Base-by-base conservation (phyloP, 2,113 vertebrate species). In the Crotophaga sulcirostris region DNA sequence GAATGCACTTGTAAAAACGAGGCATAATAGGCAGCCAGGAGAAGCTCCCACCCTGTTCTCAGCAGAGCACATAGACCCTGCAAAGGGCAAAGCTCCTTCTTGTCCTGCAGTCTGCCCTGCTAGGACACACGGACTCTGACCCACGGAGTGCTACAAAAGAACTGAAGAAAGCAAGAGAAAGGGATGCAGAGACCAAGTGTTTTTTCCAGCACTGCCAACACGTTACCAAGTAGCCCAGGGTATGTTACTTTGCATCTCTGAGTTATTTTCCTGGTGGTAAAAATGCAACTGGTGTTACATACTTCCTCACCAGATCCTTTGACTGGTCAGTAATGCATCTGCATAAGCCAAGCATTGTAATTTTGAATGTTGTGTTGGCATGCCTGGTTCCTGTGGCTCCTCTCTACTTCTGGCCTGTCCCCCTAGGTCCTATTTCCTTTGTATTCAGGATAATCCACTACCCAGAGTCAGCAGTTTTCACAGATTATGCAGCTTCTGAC, bases 401-500 rank as follows among this genome's bases (percentile, higher is more conserved):
- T 70, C 16, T 89, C 62, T 49, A 10, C 62, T 82, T 42, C 51
- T 79, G 54, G 40, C 59, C 67, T 92, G 68, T 49, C 47, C 34
- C 77, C 36, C 44, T 64, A 38, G 55, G 29, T 86, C 45, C 55
- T 44, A 5, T 73, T 91, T 59, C 59, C 24, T 91, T 83, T 63
- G 20, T 60, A 92, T n/a, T 38, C 52, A 84, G 60, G 56, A 86
- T 67, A 92, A 91, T 78, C 77, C 85, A 81, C 63, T 69, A 54
- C 44, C 31, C 66, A 75, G 47, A 69, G 62, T 47, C 87, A 83
- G 55, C 90, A 77, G 51, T 70, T 93, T 93, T 87, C 11, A 5
- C 60, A 89, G 89, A 81, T 89, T 94, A 91, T 63, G 82, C 70
- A 67, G 81, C 84, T 90, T 91, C 78, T 42, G 67, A 85, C 52